A percentile compares a stretch with the other conserved stretches of the same genome.
These are phyloP conservation scores for Alviniconcha marisindica DNA, from an alignment of 1,140 invertebrate genomes.

Conservation along the genomic window DNA sequence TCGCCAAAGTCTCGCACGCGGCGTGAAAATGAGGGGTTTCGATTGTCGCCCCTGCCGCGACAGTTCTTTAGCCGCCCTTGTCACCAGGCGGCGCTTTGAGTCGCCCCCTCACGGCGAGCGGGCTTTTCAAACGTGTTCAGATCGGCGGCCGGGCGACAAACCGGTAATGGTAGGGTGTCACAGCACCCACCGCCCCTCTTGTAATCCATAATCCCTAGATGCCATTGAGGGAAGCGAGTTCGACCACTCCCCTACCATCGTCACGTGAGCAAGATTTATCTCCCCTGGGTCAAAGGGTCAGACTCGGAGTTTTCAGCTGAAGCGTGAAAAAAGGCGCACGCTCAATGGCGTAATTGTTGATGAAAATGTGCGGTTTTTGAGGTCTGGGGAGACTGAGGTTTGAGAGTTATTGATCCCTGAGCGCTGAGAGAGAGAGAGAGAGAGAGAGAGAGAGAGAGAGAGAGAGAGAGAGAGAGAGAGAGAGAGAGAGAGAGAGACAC, in stretches of 20 bases:
- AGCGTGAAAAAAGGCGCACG: too few relatives aligned
- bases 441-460: too few relatives aligned
- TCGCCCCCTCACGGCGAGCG: too few relatives aligned
- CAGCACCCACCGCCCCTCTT: background rate
- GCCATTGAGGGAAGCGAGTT: background rate
- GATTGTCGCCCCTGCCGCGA: background rate
- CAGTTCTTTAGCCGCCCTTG: background rate
- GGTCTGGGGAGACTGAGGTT: too few relatives aligned
- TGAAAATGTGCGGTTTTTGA: too few relatives aligned
- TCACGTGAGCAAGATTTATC: slow-evolving; percentile 17
- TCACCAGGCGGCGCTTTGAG: background rate
- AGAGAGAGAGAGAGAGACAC: too few relatives aligned
- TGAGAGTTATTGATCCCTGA: too few relatives aligned
- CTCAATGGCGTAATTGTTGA: too few relatives aligned
- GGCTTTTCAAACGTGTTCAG: background rate
- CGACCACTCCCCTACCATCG: slow-evolving; percentile 9
- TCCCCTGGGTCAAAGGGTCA: slow-evolving; percentile 18
- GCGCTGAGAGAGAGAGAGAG: too few relatives aligned
- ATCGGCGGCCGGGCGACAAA: slow-evolving; percentile 1
- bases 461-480: too few relatives aligned
- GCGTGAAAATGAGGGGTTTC: slow-evolving; percentile 15
- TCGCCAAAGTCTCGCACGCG: slow-evolving; percentile 9
- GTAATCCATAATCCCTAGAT: background rate
- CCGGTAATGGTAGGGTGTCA: background rate
- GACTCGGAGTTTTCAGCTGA: background rate